phyloP scores from a whole-genome alignment of 2,113 vertebrate genomes.

The Rynchops niger region DNA sequence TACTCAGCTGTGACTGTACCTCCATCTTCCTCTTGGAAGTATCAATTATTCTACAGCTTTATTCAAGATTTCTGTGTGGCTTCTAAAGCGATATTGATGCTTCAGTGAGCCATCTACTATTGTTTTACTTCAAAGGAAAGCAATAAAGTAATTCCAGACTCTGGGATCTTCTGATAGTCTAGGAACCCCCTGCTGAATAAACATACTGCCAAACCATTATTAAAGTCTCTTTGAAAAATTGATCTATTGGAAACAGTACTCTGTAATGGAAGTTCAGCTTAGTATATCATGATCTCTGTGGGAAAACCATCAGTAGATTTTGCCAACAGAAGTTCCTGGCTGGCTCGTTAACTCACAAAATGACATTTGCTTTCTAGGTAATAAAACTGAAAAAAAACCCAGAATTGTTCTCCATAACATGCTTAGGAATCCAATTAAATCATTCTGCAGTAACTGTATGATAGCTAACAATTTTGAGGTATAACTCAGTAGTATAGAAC shows the following conservation, averaged over 20 bases:
- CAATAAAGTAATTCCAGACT: not conserved
- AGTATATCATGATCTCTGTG: not conserved
- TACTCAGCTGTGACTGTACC: not conserved
- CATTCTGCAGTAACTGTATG: not conserved
- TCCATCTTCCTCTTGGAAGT: not conserved
- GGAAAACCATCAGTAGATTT: not conserved
- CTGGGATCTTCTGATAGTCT: not conserved
- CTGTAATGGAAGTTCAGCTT: not conserved
- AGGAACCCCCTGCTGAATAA: not conserved
- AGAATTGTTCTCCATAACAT: not conserved
- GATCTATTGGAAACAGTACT: not conserved
- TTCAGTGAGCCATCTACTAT: not conserved
- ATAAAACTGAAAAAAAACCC: not conserved
- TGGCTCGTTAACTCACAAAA: not conserved
- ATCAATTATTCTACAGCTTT: not conserved
- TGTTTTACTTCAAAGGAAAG: not conserved
- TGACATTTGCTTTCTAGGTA: not conserved
- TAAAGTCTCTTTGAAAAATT: not conserved
- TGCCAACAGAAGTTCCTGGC: not conserved
- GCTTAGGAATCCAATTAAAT: not conserved
- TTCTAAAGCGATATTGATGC: not conserved
- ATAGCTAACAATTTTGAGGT: not conserved
- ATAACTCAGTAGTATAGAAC: not conserved
- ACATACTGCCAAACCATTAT: not conserved
- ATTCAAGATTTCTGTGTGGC: not conserved